Evolutionary conservation across 92 coral and sea anemone genomes (phyloP).

Genomic region (Zoanthus solanderi): DNA sequence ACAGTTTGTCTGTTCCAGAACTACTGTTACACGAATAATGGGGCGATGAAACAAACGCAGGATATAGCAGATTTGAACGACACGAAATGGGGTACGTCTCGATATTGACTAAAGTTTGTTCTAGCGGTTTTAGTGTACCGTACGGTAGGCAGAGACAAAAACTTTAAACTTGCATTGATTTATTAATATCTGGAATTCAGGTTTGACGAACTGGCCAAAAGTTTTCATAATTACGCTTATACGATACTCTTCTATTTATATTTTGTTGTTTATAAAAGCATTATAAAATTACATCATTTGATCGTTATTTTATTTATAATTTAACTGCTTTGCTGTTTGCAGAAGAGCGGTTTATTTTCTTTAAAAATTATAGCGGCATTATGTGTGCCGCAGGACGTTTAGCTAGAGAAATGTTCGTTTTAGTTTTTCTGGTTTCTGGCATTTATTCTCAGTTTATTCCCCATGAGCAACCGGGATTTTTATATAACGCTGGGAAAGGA

Average conservation of each 20-base stretch:
- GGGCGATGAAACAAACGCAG: background rate
- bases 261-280: background rate
- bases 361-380: background rate
- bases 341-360: background rate
- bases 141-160: too few relatives aligned
- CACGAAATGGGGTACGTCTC: too few relatives aligned
- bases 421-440: background rate
- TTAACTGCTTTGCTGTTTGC: background rate
- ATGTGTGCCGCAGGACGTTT: background rate
- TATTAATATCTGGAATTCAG: too few relatives aligned
- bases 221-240: too few relatives aligned
- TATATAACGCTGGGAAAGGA: conserved; percentile 32
- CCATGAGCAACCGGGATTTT: conserved; percentile 41
- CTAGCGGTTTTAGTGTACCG: too few relatives aligned
- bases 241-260: too few relatives aligned
- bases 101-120: too few relatives aligned
- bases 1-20: conserved; percentile 24
- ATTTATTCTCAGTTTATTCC: conserved; percentile 23
- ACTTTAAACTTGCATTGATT: too few relatives aligned
- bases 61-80: too few relatives aligned
- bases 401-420: background rate
- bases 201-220: too few relatives aligned
- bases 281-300: background rate
- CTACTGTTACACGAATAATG: conserved; percentile 1
- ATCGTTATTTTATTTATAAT: background rate